These are phyloP conservation scores for Drosophila miranda DNA, from an alignment of 1,140 invertebrate genomes.

Conservation along the genomic window DNA sequence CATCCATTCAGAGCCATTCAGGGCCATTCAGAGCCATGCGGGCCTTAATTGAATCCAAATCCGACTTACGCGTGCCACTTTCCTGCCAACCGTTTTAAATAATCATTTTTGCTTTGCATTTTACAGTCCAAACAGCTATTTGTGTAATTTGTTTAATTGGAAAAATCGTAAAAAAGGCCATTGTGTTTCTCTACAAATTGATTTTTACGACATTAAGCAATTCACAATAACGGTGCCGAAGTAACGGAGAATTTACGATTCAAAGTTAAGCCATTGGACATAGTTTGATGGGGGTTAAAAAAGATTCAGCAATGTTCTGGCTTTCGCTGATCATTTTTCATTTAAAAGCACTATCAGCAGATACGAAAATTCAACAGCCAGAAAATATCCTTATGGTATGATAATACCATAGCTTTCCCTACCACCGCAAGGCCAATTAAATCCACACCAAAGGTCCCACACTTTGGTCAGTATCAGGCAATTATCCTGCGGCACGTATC, in stretches of 20 bases:
- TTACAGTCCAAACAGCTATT: slow-evolving; percentile 53
- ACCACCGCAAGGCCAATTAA: background rate
- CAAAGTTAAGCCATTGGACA: slow-evolving; percentile 51
- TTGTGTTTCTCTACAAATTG: slow-evolving; percentile 55
- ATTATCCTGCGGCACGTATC: slow-evolving; percentile 68
- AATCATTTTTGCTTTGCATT: slow-evolving; percentile 27
- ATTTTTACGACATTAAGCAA: slow-evolving; percentile 71
- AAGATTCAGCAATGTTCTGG: slow-evolving; percentile 10
- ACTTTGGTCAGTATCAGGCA: slow-evolving; percentile 23
- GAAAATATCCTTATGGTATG: slow-evolving; percentile 22
- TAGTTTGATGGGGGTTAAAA: slow-evolving; percentile 13
- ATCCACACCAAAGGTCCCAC: slow-evolving; percentile 35
- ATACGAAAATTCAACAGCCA: slow-evolving; percentile 21
- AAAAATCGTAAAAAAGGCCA: slow-evolving; percentile 73
- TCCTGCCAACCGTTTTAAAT: slow-evolving; percentile 47
- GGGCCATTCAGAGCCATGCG: slow-evolving; percentile 33
- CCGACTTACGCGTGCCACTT: slow-evolving; percentile 58
- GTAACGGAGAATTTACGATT: slow-evolving; percentile 64
- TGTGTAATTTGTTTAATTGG: slow-evolving; percentile 78
- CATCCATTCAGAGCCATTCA: no score
- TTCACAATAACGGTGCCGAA: slow-evolving; percentile 69
- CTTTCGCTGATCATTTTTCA: background rate
- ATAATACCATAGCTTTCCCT: no score
- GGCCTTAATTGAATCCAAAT: slow-evolving; percentile 39
- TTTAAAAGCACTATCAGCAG: slow-evolving; percentile 26